Percentiles rank a stretch among this genome's conserved stretches.
Conservation (phyloP, 2,113 vertebrate species). For the Clarias magur region DNA sequence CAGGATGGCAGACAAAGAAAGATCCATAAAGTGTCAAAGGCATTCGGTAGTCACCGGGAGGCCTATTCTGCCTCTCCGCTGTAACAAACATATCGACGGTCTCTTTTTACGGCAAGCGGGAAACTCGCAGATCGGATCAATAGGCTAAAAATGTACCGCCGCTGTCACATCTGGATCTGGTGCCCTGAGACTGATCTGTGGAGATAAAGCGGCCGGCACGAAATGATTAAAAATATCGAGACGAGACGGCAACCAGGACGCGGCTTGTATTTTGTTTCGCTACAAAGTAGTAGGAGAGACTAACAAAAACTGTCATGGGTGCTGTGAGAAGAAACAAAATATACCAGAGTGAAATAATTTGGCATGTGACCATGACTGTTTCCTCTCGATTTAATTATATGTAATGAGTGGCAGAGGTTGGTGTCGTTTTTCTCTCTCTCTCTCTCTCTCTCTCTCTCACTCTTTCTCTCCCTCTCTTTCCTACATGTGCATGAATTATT, state of each 20-base stretch:
- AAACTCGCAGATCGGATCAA: conserved; percentile 37
- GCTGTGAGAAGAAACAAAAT: not conserved
- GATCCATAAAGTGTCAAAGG: conserved; percentile 44
- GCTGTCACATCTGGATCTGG: conserved; percentile 8
- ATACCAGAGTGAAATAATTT: conserved; percentile 27
- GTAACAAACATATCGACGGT: conserved; percentile 47
- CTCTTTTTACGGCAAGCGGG: conserved; percentile 26
- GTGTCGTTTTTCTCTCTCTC: not conserved
- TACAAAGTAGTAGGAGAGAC: not conserved
- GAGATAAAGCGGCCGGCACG: conserved; percentile 2
- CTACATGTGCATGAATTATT: conserved; percentile 51
- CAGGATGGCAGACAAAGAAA: conserved; percentile 46
- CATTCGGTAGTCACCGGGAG: conserved; percentile 38
- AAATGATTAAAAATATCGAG: not conserved
- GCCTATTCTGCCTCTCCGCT: conserved; percentile 31
- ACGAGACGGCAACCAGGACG: not conserved
- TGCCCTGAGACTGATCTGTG: conserved; percentile 16
- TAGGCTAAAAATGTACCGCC: conserved; percentile 43
- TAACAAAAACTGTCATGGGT: conserved; percentile 31
- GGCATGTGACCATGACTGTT: conserved; percentile 42
- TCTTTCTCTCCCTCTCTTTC: not conserved
- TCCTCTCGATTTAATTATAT: conserved; percentile 55
- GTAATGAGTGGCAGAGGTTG: conserved; percentile 57
- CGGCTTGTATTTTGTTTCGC: not conserved
- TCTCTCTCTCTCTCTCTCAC: not conserved